These are phyloP conservation scores for Clarias gariepinus DNA, from an alignment of 2,113 vertebrate genomes.

Conservation along the genomic window DNA sequence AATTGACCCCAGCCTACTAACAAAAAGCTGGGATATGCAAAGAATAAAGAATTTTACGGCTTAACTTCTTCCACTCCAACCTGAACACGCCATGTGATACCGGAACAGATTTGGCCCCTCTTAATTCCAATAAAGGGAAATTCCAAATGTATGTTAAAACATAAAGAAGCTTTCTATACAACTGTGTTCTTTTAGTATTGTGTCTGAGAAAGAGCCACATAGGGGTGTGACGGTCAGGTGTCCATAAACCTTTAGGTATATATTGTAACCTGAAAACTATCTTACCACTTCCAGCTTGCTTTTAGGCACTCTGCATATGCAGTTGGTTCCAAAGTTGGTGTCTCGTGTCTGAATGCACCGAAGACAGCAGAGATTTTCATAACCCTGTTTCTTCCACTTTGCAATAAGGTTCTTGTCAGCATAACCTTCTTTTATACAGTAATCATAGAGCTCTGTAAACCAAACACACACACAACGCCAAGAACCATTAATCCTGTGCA, in stretches of 20 bases:
- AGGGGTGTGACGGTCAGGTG: not conserved
- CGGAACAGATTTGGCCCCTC: not conserved
- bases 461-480: not conserved
- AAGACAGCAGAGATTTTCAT: constrained; percentile 95
- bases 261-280: not conserved
- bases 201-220: not conserved
- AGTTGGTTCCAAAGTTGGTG: constrained; percentile 98
- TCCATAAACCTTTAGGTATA: not conserved
- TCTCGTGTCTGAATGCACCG: constrained; percentile 97
- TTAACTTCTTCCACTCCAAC: not conserved
- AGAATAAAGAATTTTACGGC: too few species aligned
- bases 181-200: not conserved
- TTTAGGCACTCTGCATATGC: constrained; percentile 97
- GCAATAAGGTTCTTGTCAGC: constrained; percentile 98
- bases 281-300: constrained; percentile 98
- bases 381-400: constrained; percentile 98
- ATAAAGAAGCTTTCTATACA: not conserved
- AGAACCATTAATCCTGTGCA: not conserved
- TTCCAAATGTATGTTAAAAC: not conserved
- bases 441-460: constrained; percentile 90
- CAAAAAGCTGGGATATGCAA: too few species aligned
- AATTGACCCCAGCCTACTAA: too few species aligned
- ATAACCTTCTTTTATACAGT: constrained; percentile 95
- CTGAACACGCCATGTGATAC: not conserved
- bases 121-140: not conserved